phyloP scores from a whole-genome alignment of 2,888 invertebrate genomes.

The Drosophila picticornis region DNA sequence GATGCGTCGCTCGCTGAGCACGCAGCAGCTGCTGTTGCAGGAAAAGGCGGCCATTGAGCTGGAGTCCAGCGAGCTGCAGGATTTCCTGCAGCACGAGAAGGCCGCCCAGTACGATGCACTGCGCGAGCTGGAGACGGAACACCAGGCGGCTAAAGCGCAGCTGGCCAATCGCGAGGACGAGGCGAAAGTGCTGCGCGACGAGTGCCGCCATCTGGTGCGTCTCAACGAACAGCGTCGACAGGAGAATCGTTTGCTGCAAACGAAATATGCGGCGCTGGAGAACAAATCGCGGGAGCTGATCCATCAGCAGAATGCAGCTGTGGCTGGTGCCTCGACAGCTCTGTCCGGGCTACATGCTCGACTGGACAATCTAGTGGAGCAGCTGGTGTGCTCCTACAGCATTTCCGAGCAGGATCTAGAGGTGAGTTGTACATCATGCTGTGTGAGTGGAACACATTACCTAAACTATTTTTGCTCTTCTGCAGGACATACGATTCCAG shows the following conservation, averaged over 20 bases:
- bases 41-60: slow-evolving; percentile 92
- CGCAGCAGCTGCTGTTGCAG: slow-evolving; percentile 89
- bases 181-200: slow-evolving; percentile 89
- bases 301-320: slow-evolving; percentile 89
- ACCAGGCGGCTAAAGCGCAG: slow-evolving; percentile 82
- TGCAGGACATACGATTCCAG: slow-evolving; percentile 91
- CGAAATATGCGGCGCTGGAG: slow-evolving; percentile 88
- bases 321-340: slow-evolving; percentile 89
- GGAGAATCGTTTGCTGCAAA: slow-evolving; percentile 89
- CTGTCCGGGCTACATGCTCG: slow-evolving; percentile 89
- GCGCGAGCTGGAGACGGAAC: slow-evolving; percentile 89
- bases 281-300: slow-evolving; percentile 88
- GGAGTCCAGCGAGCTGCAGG: slow-evolving; percentile 93
- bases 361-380: slow-evolving; percentile 90
- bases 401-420: slow-evolving; percentile 91
- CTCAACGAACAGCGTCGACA: slow-evolving; percentile 92
- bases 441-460: background rate
- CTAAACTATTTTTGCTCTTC: background rate
- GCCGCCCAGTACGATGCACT: slow-evolving; percentile 92
- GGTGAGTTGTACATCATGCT: slow-evolving; percentile 83
- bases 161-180: slow-evolving; percentile 87
- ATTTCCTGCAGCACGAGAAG: slow-evolving; percentile 95
- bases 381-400: slow-evolving; percentile 90
- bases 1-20: slow-evolving; percentile 88
- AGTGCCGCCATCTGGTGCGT: slow-evolving; percentile 91